Base-by-base conservation (phyloP, 2,888 invertebrate species). In the Cephonodes hylas region DNA sequence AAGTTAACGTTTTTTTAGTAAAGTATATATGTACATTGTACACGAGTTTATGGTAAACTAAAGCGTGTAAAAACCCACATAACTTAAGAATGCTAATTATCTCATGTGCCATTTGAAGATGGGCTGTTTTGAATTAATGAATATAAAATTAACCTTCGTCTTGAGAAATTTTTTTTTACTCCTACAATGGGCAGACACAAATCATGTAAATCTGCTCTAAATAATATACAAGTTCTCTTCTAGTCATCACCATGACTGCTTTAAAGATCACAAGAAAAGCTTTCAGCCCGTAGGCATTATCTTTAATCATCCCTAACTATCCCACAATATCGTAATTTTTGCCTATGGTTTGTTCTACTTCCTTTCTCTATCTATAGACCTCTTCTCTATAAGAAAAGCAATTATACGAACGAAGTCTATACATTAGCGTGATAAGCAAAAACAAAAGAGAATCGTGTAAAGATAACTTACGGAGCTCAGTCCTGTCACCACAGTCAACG, bases 401-500 rank as follows among this genome's bases (percentile, higher is more conserved):
- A n/a, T n/a, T n/a, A n/a, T n/a, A n/a, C n/a, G n/a, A n/a, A n/a
- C n/a, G n/a, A n/a, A 38, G 38, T 5, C 38, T 7, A 7, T 38
- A 3, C 13, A 13, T 38, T 5, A 8, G 8, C 7, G 7, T 8
- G 2, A 38, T 38, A 38, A 38, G 13, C 2, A 38, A 38, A 38
- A 5, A 38, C 3, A 18, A 45, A 7, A 10, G 10, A 20, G 10
- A 5, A 7, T 18, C n/a, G 5, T 5, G 20, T 1, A 34, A 59
- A 42, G 13, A 59, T 42, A 67, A 95, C 97, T 96, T 94, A 98
- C 97, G 98, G 68, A 97, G 93, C 88, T 97, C 96, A 58, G 95
- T 94, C 82, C 97, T 95, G 83, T 97, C 97, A 59, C 96, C 97
- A 78, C 98, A 98, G 83, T 97, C 97, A 20, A 97, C 97, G 80